A percentile compares a stretch with the other conserved stretches of the same genome.
Evolutionary conservation across 2,113 vertebrate species (phyloP).

Genomic region (Uria lomvia): DNA sequence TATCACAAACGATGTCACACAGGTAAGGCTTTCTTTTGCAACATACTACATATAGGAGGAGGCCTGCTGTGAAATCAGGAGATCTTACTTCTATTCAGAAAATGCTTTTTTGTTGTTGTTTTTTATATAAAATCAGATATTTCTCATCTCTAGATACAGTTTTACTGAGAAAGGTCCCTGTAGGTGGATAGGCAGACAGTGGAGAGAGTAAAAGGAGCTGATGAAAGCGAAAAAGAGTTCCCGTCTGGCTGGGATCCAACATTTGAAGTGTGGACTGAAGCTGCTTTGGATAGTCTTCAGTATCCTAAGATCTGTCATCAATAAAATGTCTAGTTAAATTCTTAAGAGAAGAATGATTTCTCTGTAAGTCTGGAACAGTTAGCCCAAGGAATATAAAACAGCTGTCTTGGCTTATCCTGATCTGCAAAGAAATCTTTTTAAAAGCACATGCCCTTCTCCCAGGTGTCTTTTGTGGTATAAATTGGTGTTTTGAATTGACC

Average conservation of each 20-base stretch:
- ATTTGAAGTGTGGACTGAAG: neutral
- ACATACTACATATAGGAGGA: rapidly evolving
- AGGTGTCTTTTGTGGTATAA: too few relatives aligned
- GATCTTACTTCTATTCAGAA: neutral
- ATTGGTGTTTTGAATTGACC: neutral
- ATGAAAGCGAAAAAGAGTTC: neutral
- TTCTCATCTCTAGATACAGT: rapidly evolving
- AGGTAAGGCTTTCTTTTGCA: conserved; percentile 73
- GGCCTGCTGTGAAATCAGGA: neutral
- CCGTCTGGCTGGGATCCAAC: neutral
- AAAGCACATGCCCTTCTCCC: neutral
- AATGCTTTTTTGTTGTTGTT: rapidly evolving
- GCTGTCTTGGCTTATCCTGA: neutral
- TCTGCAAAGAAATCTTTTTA: neutral
- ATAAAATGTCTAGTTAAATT: neutral
- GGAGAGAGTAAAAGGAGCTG: neutral
- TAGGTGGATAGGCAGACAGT: neutral
- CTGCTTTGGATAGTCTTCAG: neutral
- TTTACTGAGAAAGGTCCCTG: neutral
- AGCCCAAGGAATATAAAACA: neutral
- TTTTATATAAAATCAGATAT: rapidly evolving
- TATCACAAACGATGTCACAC: conserved; percentile 96
- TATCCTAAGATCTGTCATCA: neutral
- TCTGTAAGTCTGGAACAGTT: neutral
- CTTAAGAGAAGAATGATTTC: neutral